Evolutionary conservation across 2,797 vertebrate genomes (phyloP).

Genomic region (Acanthiza pusilla): DNA sequence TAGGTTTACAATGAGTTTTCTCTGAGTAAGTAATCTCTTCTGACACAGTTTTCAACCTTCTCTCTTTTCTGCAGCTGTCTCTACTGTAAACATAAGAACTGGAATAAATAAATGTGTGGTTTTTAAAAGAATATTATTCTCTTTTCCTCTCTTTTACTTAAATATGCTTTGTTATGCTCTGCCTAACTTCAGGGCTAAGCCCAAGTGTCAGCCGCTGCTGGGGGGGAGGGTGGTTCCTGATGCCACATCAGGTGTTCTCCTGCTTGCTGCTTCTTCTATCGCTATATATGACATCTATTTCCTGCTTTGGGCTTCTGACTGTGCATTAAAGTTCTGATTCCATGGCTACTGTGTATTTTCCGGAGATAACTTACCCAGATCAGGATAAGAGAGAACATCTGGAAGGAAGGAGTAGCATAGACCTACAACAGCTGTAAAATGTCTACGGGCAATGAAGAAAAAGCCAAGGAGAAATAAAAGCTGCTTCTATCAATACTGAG

Average conservation of each 20-base stretch:
- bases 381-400: constrained; percentile 12
- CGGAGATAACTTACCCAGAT: not conserved
- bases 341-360: not conserved
- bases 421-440: not conserved
- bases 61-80: constrained; percentile 56
- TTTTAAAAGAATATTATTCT: constrained; percentile 62
- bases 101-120: constrained; percentile 56
- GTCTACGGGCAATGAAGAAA: constrained; percentile 9
- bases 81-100: constrained; percentile 60
- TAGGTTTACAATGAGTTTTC: constrained; percentile 43
- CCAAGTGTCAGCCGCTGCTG: not conserved
- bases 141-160: constrained; percentile 61
- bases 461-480: not conserved
- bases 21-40: constrained; percentile 47
- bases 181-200: constrained; percentile 13
- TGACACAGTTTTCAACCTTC: constrained; percentile 58
- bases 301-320: not conserved
- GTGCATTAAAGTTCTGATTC: not conserved
- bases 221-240: not conserved
- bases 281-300: not conserved
- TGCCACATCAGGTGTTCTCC: not conserved
- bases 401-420: constrained; percentile 30
- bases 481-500: not conserved
- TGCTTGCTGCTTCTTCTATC: not conserved
- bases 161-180: constrained; percentile 12